Conservation (phyloP, 2,113 vertebrate species). For the Nesoenas mayeri region DNA sequence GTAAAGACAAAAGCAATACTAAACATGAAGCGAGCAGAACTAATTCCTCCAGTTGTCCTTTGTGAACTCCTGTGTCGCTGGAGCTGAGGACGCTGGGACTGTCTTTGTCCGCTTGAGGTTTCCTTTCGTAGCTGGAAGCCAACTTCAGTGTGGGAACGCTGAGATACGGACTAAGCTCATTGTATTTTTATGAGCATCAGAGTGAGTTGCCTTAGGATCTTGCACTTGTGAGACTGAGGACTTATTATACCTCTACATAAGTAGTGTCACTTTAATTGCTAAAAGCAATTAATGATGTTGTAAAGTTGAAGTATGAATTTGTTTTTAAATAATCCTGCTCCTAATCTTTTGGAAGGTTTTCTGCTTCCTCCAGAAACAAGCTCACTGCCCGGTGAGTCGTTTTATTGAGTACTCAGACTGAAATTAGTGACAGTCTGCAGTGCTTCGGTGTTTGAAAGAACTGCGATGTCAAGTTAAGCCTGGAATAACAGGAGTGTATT, state of each 20-base stretch:
- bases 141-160: neutral
- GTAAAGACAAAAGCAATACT: neutral
- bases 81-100: neutral
- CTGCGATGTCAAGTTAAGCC: neutral
- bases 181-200: neutral
- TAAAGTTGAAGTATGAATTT: neutral
- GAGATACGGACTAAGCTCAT: neutral
- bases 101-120: neutral
- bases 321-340: neutral
- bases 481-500: neutral
- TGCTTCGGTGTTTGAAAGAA: neutral
- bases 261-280: neutral
- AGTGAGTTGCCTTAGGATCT: neutral
- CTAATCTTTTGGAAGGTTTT: neutral
- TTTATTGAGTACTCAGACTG: neutral
- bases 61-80: neutral
- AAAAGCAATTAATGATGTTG: neutral
- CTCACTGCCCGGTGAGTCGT: neutral
- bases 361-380: neutral
- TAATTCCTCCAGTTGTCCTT: neutral
- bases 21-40: neutral
- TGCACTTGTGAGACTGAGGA: neutral
- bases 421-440: neutral
- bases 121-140: neutral
- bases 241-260: neutral